Base-by-base conservation (phyloP, 2,113 vertebrate genomes). In the Prietella phreatophila region DNA sequence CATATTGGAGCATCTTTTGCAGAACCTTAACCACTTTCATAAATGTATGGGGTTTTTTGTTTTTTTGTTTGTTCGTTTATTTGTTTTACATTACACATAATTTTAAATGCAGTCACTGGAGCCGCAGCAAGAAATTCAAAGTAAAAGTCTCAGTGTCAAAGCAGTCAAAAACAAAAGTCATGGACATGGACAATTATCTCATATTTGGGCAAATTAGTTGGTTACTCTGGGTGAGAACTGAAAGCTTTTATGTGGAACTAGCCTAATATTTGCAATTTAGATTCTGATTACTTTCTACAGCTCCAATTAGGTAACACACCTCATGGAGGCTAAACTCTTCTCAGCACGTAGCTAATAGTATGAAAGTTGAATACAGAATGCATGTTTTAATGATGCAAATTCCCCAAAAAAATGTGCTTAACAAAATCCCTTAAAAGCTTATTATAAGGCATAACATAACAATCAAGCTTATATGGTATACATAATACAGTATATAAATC, bases 271-370 rank as follows among this genome's bases (percentile, higher is more conserved):
- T 87, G 91, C 82, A 88, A 90, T 92, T 91, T 88, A 87, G 36
- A 90, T 92, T 89, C 85, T 85, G 88, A 87, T 89, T 91, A 91
- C 89, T 85, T 86, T 56, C 71, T 80, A 75, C 76, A 69, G 78
- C 87, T 92, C 86, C 89, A 94, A 91, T 93, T 90, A 90, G 88
- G 56, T 89, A 90, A 91, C 88, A 91, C 85, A 86, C 65, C 89
- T 80, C 85, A 84, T 60, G 86, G 85, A 87, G 87, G 85, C 82
- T 87, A 91, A 93, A 90, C 89, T 79, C 84, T 88, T 86, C 92
- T 81, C 91, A 93, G 92, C 92, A 89, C 92, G 91, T 85, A 71
- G 80, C 92, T 93, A 91, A 94, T 90, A 79, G 86, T 88, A 82
- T 53, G 73, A 90, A 86, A 88, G 90, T 87, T 85, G 90, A 90